These are phyloP conservation scores for Halcyon badia DNA, from an alignment of 2,797 vertebrate genomes.

Conservation along the genomic window DNA sequence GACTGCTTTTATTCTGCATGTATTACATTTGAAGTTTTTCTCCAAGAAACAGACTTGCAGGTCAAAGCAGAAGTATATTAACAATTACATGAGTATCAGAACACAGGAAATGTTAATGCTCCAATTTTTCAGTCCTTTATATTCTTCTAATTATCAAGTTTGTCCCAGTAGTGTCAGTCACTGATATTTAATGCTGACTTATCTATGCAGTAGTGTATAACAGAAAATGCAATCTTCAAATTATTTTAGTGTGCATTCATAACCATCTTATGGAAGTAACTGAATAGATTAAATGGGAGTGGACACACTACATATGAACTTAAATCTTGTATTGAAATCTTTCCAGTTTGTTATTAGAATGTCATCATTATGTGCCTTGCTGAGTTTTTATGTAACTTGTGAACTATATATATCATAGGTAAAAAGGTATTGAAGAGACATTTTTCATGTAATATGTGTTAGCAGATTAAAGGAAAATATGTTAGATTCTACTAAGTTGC, in stretches of 20 bases:
- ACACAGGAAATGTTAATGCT: not conserved
- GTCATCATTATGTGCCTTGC: not conserved
- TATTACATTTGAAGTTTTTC: not conserved
- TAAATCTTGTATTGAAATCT: not conserved
- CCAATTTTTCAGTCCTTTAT: not conserved
- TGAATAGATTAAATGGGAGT: not conserved
- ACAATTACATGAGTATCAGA: not conserved
- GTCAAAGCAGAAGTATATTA: not conserved
- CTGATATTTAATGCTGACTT: slow-evolving; percentile 1
- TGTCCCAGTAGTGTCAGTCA: not conserved
- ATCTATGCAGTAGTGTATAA: not conserved
- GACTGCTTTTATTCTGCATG: not conserved
- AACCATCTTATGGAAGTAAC: not conserved
- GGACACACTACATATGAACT: not conserved
- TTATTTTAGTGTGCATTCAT: not conserved
- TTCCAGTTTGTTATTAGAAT: not conserved
- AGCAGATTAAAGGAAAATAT: not conserved
- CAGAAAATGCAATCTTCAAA: not conserved
- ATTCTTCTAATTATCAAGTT: not conserved
- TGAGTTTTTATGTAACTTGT: not conserved
- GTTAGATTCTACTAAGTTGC: not conserved
- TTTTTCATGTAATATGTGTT: not conserved
- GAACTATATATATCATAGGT: not conserved
- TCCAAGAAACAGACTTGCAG: not conserved
- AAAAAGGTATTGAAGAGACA: not conserved